Conservation (phyloP, 35 echinoderm and acorn worm species). For the Holothuria glaberrima region DNA sequence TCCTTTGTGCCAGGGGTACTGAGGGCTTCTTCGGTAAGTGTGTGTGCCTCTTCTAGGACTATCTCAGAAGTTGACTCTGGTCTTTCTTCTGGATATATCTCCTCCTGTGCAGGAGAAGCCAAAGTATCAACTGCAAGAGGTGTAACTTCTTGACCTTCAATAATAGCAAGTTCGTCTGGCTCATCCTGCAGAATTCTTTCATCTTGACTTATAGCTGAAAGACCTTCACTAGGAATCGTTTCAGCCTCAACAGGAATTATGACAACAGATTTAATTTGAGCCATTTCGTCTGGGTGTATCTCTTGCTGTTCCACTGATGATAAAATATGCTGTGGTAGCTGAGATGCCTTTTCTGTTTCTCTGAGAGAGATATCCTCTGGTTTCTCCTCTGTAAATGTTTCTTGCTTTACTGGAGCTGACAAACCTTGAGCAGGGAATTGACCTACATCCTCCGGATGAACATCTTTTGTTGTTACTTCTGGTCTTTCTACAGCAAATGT, state of each 20-base stretch:
- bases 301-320: slow-evolving; percentile 5
- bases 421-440: slow-evolving; percentile 7
- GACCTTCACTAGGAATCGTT: slow-evolving; percentile 30
- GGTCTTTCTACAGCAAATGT: slow-evolving; percentile 8
- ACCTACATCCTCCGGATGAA: not conserved
- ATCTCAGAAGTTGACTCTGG: slow-evolving; percentile 24
- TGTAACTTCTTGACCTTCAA: not conserved
- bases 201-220: not conserved
- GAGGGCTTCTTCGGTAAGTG: not conserved
- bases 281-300: slow-evolving; percentile 3
- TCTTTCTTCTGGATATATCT: slow-evolving; percentile 30
- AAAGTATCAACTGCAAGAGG: not conserved
- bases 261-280: slow-evolving; percentile 19
- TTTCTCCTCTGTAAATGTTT: slow-evolving; percentile 30
- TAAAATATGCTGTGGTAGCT: slow-evolving; percentile 38
- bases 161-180: slow-evolving; percentile 12
- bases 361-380: not conserved
- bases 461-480: not conserved
- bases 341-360: not conserved
- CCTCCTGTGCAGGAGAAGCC: not conserved
- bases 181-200: not conserved
- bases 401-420: slow-evolving; percentile 21
- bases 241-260: slow-evolving; percentile 16
- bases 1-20: not conserved
- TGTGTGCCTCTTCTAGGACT: not conserved